Percentiles rank a stretch among this genome's conserved stretches.
These are phyloP conservation scores for Sminthopsis crassicaudata DNA, from an alignment of 2,113 vertebrate species.

Conservation along the genomic window DNA sequence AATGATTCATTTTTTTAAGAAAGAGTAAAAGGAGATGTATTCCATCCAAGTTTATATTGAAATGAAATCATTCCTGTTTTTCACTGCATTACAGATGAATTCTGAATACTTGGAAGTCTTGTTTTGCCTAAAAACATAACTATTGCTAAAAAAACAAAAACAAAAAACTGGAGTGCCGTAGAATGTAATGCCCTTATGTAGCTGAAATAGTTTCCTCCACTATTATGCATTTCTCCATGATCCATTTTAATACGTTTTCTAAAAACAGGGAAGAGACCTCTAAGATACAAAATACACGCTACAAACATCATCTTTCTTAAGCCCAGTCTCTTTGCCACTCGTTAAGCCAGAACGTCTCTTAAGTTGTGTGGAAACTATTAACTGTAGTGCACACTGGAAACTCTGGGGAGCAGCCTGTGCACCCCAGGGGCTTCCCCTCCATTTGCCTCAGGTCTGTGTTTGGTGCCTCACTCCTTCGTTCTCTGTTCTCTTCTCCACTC, in stretches of 20 bases:
- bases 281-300: neutral
- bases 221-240: neutral
- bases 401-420: slow-evolving; percentile 25
- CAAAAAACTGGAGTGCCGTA: neutral
- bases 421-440: neutral
- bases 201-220: neutral
- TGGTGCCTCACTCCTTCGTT: slow-evolving; percentile 23
- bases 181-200: slow-evolving; percentile 32
- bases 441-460: slow-evolving; percentile 31
- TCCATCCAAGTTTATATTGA: slow-evolving; percentile 72
- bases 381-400: slow-evolving; percentile 1
- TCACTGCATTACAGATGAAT: slow-evolving; percentile 33
- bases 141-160: slow-evolving; percentile 26
- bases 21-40: slow-evolving; percentile 62
- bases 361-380: neutral
- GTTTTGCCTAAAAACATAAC: slow-evolving; percentile 40
- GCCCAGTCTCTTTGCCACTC: slow-evolving; percentile 29
- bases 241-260: slow-evolving; percentile 29
- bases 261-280: slow-evolving; percentile 38
- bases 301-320: slow-evolving; percentile 64
- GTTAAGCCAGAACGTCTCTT: slow-evolving; percentile 17
- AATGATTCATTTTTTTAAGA: slow-evolving; percentile 25
- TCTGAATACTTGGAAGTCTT: slow-evolving; percentile 34
- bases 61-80: slow-evolving; percentile 64
- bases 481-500: slow-evolving; percentile 30